Evolutionary conservation across 2,797 vertebrate species (phyloP).

Genomic region (Leptodactylus fallax): DNA sequence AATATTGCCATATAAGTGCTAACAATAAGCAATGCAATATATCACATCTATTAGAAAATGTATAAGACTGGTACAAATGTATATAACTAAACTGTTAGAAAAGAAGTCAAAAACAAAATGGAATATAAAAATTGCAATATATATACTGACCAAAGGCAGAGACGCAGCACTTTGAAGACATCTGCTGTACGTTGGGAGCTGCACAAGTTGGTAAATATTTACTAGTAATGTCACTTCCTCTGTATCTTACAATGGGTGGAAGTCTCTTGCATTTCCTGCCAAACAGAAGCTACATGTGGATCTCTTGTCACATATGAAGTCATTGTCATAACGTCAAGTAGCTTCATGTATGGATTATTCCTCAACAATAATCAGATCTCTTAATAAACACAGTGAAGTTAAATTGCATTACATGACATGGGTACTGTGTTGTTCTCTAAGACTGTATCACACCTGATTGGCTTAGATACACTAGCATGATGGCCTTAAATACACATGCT

Average conservation of each 20-base stretch:
- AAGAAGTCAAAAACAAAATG: no score
- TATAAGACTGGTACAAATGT: no score
- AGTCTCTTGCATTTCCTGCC: conserved; percentile 4
- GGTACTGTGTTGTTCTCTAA: background rate
- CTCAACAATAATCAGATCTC: background rate
- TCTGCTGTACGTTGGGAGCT: background rate
- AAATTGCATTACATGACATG: background rate
- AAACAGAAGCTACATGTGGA: conserved; percentile 15
- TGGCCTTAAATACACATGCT: no score
- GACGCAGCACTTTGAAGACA: background rate
- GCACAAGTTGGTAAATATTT: background rate
- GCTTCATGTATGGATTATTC: background rate
- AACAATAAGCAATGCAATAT: no score
- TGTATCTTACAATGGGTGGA: conserved; percentile 4
- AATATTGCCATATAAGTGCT: no score
- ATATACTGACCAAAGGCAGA: no score
- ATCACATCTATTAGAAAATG: no score
- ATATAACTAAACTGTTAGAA: no score
- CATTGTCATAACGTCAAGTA: background rate
- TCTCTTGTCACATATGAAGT: background rate
- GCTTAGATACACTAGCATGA: background rate
- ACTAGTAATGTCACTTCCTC: conserved; percentile 10
- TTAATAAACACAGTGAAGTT: background rate
- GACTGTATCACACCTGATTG: background rate
- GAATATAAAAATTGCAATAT: no score